Evolutionary conservation across 2,888 invertebrate species (phyloP).

Genomic region (Andrena praecox): DNA sequence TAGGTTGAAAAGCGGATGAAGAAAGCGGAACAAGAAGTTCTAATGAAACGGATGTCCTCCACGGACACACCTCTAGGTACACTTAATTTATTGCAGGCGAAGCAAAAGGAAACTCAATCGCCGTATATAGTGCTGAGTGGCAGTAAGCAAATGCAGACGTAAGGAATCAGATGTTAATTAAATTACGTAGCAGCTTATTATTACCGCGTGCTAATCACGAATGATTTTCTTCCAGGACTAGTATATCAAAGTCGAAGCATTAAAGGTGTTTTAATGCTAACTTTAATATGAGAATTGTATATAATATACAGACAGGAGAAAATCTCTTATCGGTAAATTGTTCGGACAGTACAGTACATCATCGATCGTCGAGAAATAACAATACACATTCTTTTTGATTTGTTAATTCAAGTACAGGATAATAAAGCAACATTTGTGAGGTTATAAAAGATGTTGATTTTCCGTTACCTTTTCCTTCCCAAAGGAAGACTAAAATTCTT

Average conservation of each 20-base stretch:
- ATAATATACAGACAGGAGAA: conserved; percentile 53
- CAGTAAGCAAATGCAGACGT: conserved; percentile 89
- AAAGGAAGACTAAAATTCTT: neutral
- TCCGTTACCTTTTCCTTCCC: neutral
- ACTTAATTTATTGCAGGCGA: conserved; percentile 96
- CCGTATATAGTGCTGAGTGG: conserved; percentile 97
- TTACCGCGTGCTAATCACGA: conserved; percentile 3
- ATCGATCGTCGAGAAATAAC: conserved; percentile 15
- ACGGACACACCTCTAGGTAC: conserved; percentile 99
- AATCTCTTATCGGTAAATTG: conserved; percentile 17
- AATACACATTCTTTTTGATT: conserved; percentile 40
- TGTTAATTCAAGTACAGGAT: conserved; percentile 42
- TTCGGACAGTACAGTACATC: conserved; percentile 22
- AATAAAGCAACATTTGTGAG: conserved; percentile 48
- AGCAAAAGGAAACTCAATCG: conserved; percentile 97
- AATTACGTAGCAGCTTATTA: neutral
- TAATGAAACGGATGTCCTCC: conserved; percentile 99
- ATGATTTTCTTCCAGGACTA: conserved; percentile 78
- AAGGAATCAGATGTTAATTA: conserved; percentile 64
- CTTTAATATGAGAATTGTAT: conserved; percentile 49
- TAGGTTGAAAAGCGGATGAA: conserved; percentile 96
- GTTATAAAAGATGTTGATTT: conserved; percentile 27
- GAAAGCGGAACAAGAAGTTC: conserved; percentile 96
- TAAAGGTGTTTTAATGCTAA: conserved; percentile 57
- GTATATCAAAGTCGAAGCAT: conserved; percentile 85